Evolutionary conservation across 2,113 vertebrate species (phyloP), one percentile per base, ranked within the genome.

Genomic region (Corythornis cristatus): DNA sequence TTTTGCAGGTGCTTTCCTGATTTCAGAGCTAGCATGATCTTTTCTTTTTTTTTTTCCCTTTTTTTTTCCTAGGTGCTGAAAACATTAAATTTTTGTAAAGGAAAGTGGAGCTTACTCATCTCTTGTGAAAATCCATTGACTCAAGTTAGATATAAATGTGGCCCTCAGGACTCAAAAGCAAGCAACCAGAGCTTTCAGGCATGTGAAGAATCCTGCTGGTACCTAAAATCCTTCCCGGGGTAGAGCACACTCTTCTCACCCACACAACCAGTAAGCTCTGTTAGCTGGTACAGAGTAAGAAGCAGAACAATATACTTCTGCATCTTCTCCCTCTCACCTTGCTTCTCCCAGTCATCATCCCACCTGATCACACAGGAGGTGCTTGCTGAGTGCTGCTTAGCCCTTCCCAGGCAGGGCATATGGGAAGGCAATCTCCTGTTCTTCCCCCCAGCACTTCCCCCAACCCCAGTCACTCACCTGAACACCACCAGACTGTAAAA

Each of bases 61-160:
- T 43, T 29, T 62, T 66, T 70, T 33, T 2, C 28, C 25, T 75
- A 37, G 21, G 33, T 70, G 33, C 54, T 87, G 42, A 50, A 88
- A 91, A 57, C 8, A n/a, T 54, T 87, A 31, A 37, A 89, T 40
- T 75, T n/a, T 87, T 86, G 54, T 8, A 75, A 60, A 84, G 68
- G 42, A 70, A 40, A 66, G 28, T 37, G 13, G 53, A 65, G 17
- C 46, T 91, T 85, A 76, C 85, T 66, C 35, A 79, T 45, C 45
- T 82, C 31, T 83, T 0, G 0, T 43, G 50, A 78, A 80, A 93
- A 89, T 31, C 19, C 64, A 42, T 9, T 87, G 67, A 72, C 42
- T 85, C 25, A 7, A 13, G 15, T 48, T 75, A 87, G 46, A 42
- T 46, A 89, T 31, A 82, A 70, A 76, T 85, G 89, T 93, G 16